phyloP scores from a whole-genome alignment of 2,113 vertebrate species.

The Trematomus loennbergii region DNA sequence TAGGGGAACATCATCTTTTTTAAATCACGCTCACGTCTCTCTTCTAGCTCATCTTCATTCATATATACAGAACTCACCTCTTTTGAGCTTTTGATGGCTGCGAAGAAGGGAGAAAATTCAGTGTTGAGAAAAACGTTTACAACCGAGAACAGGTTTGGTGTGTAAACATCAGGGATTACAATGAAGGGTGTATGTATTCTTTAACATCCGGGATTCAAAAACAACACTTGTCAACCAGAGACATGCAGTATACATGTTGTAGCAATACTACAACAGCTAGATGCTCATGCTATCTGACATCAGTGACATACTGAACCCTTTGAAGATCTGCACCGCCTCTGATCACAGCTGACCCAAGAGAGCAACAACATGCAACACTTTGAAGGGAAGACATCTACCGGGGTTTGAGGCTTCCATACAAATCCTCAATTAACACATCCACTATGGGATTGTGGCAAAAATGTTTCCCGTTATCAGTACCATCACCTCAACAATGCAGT shows the following conservation, averaged over 20 bases:
- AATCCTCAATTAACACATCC: neutral
- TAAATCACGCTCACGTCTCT: neutral
- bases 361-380: neutral
- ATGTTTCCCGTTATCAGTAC: too few species aligned
- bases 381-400: neutral
- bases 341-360: neutral
- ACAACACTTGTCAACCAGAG: neutral
- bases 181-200: neutral
- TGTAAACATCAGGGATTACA: conserved; percentile 3
- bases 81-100: conserved; percentile 1
- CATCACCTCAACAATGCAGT: neutral
- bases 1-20: neutral
- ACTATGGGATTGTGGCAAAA: neutral
- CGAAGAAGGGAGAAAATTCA: neutral
- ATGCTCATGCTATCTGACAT: neutral
- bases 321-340: neutral
- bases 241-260: neutral
- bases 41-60: conserved; percentile 30
- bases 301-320: neutral
- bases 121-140: neutral
- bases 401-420: neutral
- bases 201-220: neutral
- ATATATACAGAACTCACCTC: conserved; percentile 20
- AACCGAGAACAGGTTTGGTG: neutral
- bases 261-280: neutral